Evolutionary conservation across 1,140 invertebrate genomes (phyloP).

Genomic region (Sitophilus oryzae): DNA sequence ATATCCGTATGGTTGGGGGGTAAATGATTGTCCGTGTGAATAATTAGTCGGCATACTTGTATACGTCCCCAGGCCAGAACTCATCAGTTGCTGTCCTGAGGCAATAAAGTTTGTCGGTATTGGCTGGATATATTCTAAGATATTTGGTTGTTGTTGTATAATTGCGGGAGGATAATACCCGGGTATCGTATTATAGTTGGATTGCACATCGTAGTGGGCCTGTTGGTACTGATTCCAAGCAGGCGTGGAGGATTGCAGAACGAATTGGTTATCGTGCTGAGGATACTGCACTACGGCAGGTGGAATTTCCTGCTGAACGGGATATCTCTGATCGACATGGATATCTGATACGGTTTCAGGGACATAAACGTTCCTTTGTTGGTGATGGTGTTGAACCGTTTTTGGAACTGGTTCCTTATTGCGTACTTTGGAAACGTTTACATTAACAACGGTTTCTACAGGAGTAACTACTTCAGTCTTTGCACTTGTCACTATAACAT

Average conservation of each 20-base stretch:
- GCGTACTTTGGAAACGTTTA: no score
- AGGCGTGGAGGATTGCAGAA: slow-evolving; percentile 10
- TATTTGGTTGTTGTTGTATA: slow-evolving; percentile 16
- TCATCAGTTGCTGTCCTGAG: slow-evolving; percentile 45
- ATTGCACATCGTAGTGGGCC: slow-evolving; percentile 7
- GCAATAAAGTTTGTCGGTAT: slow-evolving; percentile 50
- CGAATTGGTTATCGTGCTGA: slow-evolving; percentile 3
- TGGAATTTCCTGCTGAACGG: neutral
- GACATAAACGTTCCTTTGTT: neutral
- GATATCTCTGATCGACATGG: neutral
- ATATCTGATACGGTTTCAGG: neutral
- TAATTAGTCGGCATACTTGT: slow-evolving; percentile 8
- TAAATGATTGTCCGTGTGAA: neutral
- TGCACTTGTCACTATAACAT: no score
- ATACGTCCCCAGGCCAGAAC: slow-evolving; percentile 43
- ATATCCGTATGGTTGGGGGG: slow-evolving; percentile 8
- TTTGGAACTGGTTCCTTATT: no score
- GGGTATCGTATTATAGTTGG: slow-evolving; percentile 2
- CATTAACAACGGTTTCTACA: no score
- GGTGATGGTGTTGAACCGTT: no score
- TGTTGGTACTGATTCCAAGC: slow-evolving; percentile 28
- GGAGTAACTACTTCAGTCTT: no score
- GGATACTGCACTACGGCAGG: neutral
- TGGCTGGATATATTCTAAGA: slow-evolving; percentile 45
- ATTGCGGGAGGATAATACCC: slow-evolving; percentile 13